phyloP scores from a whole-genome alignment of 2,113 vertebrate species.

The Tursiops truncatus region DNA sequence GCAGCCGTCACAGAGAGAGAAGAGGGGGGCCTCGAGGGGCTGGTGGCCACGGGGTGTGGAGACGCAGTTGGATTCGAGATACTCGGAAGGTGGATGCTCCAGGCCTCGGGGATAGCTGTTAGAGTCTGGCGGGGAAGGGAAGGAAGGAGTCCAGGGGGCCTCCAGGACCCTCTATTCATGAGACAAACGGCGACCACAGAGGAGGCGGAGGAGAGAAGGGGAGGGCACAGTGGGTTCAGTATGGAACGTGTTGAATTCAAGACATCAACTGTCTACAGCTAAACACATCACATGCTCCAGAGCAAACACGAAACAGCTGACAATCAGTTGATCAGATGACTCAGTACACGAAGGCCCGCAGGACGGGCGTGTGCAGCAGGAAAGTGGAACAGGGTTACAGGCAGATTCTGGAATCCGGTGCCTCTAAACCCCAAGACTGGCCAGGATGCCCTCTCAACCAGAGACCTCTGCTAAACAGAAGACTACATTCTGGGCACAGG shows the following conservation, averaged over 20 bases:
- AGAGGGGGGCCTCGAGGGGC: rapidly evolving
- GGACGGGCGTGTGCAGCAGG: rapidly evolving
- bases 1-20: background rate
- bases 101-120: background rate
- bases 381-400: rapidly evolving
- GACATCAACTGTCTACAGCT: background rate
- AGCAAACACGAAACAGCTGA: rapidly evolving
- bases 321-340: background rate
- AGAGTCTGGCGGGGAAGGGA: background rate
- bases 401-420: background rate
- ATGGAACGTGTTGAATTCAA: rapidly evolving
- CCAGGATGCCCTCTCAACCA: rapidly evolving
- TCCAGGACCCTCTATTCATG: background rate
- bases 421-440: background rate
- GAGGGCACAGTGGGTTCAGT: rapidly evolving
- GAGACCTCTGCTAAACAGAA: background rate
- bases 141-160: background rate
- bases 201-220: too few relatives aligned
- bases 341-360: rapidly evolving
- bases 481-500: rapidly evolving
- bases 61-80: background rate
- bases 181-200: background rate
- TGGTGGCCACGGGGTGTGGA: rapidly evolving
- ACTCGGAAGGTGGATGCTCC: background rate
- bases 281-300: background rate